phyloP scores from a whole-genome alignment of 2,797 vertebrate species.

The Coregonus sp. region DNA sequence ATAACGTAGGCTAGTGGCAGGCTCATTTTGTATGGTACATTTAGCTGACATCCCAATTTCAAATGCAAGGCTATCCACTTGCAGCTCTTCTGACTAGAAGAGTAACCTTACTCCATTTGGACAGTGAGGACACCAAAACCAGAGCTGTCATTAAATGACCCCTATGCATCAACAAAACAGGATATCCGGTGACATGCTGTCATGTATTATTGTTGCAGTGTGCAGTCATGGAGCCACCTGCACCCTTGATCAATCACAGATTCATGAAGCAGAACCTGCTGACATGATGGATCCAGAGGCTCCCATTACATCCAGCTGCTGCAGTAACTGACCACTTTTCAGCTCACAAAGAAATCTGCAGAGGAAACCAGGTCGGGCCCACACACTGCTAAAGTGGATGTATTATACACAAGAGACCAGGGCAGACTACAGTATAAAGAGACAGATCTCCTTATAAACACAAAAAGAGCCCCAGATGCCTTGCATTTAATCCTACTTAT shows the following conservation, averaged over 20 bases:
- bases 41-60: too few relatives aligned
- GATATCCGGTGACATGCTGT: conserved; percentile 54
- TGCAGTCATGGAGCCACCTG: conserved; percentile 64
- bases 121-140: too few relatives aligned
- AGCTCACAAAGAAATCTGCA: conserved; percentile 48
- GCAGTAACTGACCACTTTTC: conserved; percentile 30
- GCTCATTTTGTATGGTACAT: too few relatives aligned
- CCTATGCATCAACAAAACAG: conserved; percentile 49
- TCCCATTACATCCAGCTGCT: conserved; percentile 52
- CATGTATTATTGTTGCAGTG: conserved; percentile 62
- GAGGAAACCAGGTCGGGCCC: not conserved
- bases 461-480: conserved; percentile 6
- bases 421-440: conserved; percentile 12
- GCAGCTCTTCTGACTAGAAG: too few relatives aligned
- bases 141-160: conserved; percentile 47
- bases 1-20: too few relatives aligned
- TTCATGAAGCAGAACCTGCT: conserved; percentile 69
- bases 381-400: conserved; percentile 3
- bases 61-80: too few relatives aligned
- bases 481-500: conserved; percentile 21
- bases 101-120: too few relatives aligned
- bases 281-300: conserved; percentile 68
- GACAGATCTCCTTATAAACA: conserved; percentile 2
- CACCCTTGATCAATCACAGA: conserved; percentile 69
- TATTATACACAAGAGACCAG: conserved; percentile 24